phyloP scores from a whole-genome alignment of 2,113 vertebrate species.

The Danio rerio region DNA sequence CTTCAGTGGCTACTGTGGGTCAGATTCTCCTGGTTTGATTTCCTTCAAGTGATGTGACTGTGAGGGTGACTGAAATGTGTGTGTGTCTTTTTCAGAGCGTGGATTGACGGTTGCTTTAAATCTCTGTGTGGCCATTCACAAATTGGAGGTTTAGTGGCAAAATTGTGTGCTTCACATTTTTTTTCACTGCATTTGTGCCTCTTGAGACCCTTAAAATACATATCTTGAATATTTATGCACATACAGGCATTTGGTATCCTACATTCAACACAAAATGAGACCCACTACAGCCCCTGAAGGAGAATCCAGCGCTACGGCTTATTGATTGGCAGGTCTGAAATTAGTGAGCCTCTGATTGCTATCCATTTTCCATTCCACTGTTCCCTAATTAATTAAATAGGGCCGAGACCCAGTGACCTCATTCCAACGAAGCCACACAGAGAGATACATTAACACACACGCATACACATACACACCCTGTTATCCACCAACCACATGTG shows the following conservation, averaged over 20 bases:
- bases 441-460: constrained; percentile 43
- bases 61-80: neutral
- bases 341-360: constrained; percentile 78
- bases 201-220: neutral
- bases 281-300: constrained; percentile 62
- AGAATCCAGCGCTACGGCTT: constrained; percentile 66
- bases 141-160: neutral
- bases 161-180: neutral
- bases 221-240: constrained; percentile 23
- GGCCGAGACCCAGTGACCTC: constrained; percentile 77
- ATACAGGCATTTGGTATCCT: neutral
- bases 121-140: neutral
- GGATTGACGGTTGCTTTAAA: neutral
- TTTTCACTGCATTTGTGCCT: neutral
- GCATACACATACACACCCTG: neutral
- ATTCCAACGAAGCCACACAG: constrained; percentile 62
- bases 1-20: constrained; percentile 32
- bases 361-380: constrained; percentile 74
- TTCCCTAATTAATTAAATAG: constrained; percentile 80
- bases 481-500: constrained; percentile 5
- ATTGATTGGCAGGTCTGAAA: constrained; percentile 80
- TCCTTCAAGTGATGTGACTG: constrained; percentile 12
- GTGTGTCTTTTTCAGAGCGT: constrained; percentile 7
- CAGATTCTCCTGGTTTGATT: constrained; percentile 24
- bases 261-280: constrained; percentile 60